phyloP scores from a whole-genome alignment of 2,113 vertebrate species.

The Ceyx margarethae region DNA sequence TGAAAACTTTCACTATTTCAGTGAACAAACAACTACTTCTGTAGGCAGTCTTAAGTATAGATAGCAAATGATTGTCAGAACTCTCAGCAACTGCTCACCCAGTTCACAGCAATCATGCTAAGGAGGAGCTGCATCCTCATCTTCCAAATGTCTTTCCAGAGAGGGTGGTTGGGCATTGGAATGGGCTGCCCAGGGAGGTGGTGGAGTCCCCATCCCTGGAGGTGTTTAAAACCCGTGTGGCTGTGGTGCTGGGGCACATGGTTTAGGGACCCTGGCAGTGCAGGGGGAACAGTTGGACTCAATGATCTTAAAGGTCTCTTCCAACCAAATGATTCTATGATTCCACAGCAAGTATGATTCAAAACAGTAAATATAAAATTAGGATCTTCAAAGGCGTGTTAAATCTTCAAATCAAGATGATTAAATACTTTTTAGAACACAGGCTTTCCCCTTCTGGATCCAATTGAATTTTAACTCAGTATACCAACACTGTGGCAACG shows the following conservation, averaged over 20 bases:
- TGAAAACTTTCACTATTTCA: conserved; percentile 34
- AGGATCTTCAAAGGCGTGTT: not conserved
- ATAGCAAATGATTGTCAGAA: conserved; percentile 10
- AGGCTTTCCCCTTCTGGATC: not conserved
- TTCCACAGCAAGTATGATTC: not conserved
- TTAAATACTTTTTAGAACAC: not conserved
- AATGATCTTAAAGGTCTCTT: no score
- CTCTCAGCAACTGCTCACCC: not conserved
- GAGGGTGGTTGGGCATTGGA: no score
- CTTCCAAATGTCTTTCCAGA: not conserved
- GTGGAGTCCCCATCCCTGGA: no score
- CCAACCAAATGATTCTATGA: no score
- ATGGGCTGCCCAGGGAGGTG: no score
- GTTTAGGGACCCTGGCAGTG: no score
- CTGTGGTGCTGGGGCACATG: no score
- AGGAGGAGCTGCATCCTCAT: conserved; percentile 21
- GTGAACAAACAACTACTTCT: not conserved
- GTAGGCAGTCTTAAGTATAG: not conserved
- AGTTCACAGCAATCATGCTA: not conserved
- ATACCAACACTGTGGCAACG: not conserved
- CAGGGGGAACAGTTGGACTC: no score
- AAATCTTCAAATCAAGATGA: not conserved
- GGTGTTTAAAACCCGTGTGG: no score
- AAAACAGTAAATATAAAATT: not conserved
- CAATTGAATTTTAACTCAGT: not conserved